A percentile compares a stretch with the other conserved stretches of the same genome.
Conservation (phyloP, 1,140 invertebrate genomes). For the Eueides isabella region DNA sequence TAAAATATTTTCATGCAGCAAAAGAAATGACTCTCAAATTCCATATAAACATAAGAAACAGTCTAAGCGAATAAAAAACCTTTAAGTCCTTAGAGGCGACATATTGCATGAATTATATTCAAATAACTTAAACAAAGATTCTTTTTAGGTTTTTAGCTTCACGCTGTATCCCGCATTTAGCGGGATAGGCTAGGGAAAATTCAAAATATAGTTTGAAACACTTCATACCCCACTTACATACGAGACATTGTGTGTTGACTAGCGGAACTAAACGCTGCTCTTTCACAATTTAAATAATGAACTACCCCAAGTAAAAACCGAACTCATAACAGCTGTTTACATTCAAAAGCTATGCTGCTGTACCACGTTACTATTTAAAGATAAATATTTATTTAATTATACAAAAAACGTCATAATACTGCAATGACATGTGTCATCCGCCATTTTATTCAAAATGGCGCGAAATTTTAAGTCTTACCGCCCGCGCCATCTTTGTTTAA, state of each 20-base stretch:
- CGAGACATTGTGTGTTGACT: too few species aligned
- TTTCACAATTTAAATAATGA: too few species aligned
- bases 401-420: neutral
- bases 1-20: neutral
- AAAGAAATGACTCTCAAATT: constrained; percentile 6
- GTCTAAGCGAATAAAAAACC: neutral
- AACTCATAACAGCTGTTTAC: too few species aligned
- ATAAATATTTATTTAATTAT: neutral
- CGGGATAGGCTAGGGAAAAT: too few species aligned
- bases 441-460: neutral
- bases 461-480: neutral
- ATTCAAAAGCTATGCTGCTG: too few species aligned
- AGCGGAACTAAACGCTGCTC: too few species aligned
- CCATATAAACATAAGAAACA: neutral
- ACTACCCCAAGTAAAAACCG: too few species aligned
- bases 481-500: constrained; percentile 9
- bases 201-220: too few species aligned
- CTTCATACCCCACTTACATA: too few species aligned
- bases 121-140: constrained; percentile 12
- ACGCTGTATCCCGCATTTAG: too few species aligned
- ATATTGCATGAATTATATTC: neutral
- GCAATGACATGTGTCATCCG: neutral
- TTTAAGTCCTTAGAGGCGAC: neutral
- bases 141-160: neutral
- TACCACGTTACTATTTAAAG: too few species aligned